Evolutionary conservation across 2,113 vertebrate genomes (phyloP).

Genomic region (Gnathonemus longibarbis): DNA sequence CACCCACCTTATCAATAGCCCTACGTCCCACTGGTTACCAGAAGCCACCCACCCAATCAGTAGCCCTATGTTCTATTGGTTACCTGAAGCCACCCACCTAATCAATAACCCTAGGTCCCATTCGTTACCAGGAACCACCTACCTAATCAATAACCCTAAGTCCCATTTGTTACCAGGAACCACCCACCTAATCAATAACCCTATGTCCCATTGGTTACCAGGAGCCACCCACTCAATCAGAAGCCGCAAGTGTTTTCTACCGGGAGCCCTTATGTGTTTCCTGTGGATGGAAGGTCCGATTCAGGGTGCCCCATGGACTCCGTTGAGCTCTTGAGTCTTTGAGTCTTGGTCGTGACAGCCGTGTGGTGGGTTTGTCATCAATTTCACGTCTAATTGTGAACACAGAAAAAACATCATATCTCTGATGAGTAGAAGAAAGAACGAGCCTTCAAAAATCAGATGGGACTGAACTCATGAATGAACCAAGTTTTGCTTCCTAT

Average conservation of each 20-base stretch:
- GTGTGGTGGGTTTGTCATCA: not conserved
- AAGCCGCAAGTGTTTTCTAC: not conserved
- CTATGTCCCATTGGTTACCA: not conserved
- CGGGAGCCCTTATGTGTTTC: not conserved
- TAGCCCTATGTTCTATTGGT: not conserved
- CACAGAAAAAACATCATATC: not conserved
- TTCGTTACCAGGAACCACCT: not conserved
- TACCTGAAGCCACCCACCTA: not conserved
- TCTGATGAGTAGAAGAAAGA: not conserved
- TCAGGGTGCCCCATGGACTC: not conserved
- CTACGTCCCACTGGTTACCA: not conserved
- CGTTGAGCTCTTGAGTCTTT: not conserved
- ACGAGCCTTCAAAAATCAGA: not conserved
- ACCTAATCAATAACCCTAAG: not conserved
- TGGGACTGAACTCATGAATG: not conserved
- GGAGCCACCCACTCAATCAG: not conserved
- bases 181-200: not conserved
- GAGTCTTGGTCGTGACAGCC: not conserved
- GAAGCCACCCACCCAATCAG: not conserved
- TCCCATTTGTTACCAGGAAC: not conserved
- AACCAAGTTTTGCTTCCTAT: not conserved
- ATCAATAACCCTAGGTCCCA: not conserved
- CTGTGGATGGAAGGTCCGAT: not conserved
- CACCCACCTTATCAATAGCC: not conserved
- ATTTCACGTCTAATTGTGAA: not conserved